Base-by-base conservation (phyloP, 2,888 invertebrate species). In the Spodoptera exigua region DNA sequence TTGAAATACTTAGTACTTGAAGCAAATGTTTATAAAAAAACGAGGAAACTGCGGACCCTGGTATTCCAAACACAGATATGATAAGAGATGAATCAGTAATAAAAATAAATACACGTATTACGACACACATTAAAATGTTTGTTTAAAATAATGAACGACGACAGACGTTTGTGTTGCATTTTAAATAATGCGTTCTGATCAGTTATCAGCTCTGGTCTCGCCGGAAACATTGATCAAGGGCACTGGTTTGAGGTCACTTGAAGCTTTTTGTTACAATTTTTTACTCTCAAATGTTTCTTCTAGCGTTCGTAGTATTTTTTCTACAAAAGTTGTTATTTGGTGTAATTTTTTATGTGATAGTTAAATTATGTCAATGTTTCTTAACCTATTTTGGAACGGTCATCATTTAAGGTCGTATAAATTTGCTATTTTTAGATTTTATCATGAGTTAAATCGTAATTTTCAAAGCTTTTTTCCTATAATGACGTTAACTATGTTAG, bases 181-280 rank as follows among this genome's bases (percentile, higher is more conserved):
- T 10, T 21, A 47, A 14, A 14, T 17, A 35, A 27, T 39, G 14
- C 44, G 13, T 35, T 35, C 13, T 39, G 61, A 61, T 48, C 61
- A 39, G 17, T 48, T 34, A 16, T n/a, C n/a, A n/a, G 32, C 17
- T 0, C 7, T 36, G 13, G n/a, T 58, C 61, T 35, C 61, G 13
- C 48, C 70, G 49, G 62, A 69, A 44, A 13, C 41, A 32, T 17
- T 9, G 39, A 45, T 39, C 43, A 49, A 49, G 44, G 61, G 11
- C 69, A 27, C 10, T 39, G 39, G n/a, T 61, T 18, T 39, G 13
- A 36, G 18, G 49, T 14, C 44, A 27, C 5, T 44, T 16, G 0
- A 17, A 37, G 12, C n/a, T 21, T 59, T 35, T 32, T 37, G n/a
- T 21, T 39, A 11, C 10, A 13, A 10, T 16, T 3, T 17, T 37